Percentiles rank a stretch among this genome's conserved stretches.
phyloP scores from a whole-genome alignment of 2,888 invertebrate genomes.

The Toxonevra muliebris region DNA sequence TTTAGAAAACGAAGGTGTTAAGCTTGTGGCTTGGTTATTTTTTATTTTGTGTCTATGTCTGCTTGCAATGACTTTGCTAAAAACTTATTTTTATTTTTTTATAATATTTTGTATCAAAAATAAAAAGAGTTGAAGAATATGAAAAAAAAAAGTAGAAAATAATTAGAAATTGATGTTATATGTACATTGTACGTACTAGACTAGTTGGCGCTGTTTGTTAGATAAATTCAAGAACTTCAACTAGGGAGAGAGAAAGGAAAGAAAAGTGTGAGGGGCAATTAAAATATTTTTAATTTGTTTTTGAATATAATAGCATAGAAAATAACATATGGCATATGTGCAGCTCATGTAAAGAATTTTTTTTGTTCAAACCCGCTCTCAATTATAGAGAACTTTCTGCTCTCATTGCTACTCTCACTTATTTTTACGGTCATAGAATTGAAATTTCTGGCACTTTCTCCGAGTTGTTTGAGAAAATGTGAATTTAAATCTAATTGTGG shows the following conservation, averaged over 20 bases:
- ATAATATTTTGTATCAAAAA: neutral
- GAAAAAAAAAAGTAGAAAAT: constrained; percentile 27
- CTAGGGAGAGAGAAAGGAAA: neutral
- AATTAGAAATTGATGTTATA: constrained; percentile 31
- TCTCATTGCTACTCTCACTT: too few relatives aligned
- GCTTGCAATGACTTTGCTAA: neutral
- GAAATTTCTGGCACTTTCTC: too few relatives aligned
- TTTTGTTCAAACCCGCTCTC: too few relatives aligned
- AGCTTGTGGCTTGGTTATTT: constrained; percentile 1
- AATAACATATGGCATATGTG: neutral
- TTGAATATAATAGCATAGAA: neutral
- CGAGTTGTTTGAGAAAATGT: too few relatives aligned
- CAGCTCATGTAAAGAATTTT: neutral
- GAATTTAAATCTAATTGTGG: too few relatives aligned
- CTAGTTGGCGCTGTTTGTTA: constrained; percentile 26
- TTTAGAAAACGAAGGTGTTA: constrained; percentile 30
- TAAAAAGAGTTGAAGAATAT: constrained; percentile 16
- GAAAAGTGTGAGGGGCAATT: neutral
- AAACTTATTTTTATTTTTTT: neutral
- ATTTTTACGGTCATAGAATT: too few relatives aligned
- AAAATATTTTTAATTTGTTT: neutral
- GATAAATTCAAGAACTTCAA: neutral
- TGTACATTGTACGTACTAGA: constrained; percentile 16
- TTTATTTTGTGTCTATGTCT: neutral
- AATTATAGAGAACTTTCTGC: too few relatives aligned